Percentiles rank a stretch among this genome's conserved stretches.
phyloP scores from a whole-genome alignment of 2,888 invertebrate genomes.

The Escarpia spicata region DNA sequence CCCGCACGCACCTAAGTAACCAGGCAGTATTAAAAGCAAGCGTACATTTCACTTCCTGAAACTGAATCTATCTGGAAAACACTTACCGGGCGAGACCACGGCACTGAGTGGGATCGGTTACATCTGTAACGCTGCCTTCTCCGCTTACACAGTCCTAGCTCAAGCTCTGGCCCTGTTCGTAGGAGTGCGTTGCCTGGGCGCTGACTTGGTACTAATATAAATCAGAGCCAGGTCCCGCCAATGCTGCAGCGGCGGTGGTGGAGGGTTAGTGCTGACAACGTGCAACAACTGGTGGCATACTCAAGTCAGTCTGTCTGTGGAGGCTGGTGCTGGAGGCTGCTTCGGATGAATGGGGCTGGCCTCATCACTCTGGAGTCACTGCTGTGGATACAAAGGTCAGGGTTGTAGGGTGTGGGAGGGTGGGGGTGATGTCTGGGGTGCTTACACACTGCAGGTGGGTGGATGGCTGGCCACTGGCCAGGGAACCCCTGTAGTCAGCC shows the following conservation, averaged over 20 bases:
- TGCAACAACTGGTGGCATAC: background rate
- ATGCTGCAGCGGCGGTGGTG: background rate
- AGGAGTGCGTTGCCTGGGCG: background rate
- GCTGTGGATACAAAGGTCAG: conserved; percentile 16
- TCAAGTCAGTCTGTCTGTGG: background rate
- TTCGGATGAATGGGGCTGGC: background rate
- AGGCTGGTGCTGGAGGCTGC: background rate
- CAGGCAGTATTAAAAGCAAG: conserved; percentile 13
- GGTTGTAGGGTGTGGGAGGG: background rate
- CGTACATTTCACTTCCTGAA: background rate
- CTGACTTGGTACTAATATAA: conserved; percentile 6
- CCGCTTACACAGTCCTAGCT: background rate
- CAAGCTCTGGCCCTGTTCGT: background rate
- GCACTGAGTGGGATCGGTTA: background rate
- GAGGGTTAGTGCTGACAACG: background rate
- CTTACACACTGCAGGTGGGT: background rate
- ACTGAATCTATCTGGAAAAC: conserved; percentile 16
- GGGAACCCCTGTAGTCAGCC: background rate
- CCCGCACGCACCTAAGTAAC: background rate
- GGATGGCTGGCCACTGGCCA: background rate
- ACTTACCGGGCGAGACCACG: conserved; percentile 13
- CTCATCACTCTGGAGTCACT: background rate
- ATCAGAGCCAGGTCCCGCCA: background rate
- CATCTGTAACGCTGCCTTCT: conserved; percentile 11
- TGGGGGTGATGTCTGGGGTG: background rate